phyloP scores from a whole-genome alignment of 2,797 vertebrate genomes.

The Hipposideros larvatus region DNA sequence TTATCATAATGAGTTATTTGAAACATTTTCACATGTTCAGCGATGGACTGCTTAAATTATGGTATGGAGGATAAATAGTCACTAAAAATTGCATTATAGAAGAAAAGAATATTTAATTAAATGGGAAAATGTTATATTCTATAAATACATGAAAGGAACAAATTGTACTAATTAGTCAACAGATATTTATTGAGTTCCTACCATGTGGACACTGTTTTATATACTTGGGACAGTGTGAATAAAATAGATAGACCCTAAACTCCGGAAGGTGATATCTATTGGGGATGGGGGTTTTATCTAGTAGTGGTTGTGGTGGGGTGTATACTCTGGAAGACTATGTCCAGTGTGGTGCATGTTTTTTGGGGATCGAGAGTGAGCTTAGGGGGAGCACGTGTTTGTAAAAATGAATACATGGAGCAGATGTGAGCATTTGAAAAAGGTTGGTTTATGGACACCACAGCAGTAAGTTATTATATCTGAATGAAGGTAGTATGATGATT shows the following conservation, averaged over 20 bases:
- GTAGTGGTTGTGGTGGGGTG: not conserved
- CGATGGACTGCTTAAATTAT: slow-evolving; percentile 48
- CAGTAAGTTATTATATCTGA: not conserved
- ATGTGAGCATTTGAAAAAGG: not conserved
- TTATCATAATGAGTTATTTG: slow-evolving; percentile 56
- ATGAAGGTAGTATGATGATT: not conserved
- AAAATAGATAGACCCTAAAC: not conserved
- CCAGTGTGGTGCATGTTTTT: not conserved
- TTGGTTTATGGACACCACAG: not conserved
- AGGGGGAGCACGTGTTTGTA: not conserved
- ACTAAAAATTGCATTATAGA: slow-evolving; percentile 52
- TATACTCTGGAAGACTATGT: not conserved
- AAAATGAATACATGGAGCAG: not conserved
- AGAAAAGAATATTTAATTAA: slow-evolving; percentile 58
- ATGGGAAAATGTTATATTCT: slow-evolving; percentile 36
- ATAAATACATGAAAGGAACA: slow-evolving; percentile 20
- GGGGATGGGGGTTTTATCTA: not conserved
- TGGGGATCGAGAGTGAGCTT: not conserved
- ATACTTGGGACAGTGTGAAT: not conserved
- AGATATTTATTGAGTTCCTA: not conserved
- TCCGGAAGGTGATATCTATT: not conserved
- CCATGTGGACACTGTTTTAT: not conserved
- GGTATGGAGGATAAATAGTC: slow-evolving; percentile 14
- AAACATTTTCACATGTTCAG: slow-evolving; percentile 50
- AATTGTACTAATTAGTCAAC: not conserved